Evolutionary conservation across 2,797 vertebrate genomes (phyloP).

Genomic region (Helarctos malayanus): DNA sequence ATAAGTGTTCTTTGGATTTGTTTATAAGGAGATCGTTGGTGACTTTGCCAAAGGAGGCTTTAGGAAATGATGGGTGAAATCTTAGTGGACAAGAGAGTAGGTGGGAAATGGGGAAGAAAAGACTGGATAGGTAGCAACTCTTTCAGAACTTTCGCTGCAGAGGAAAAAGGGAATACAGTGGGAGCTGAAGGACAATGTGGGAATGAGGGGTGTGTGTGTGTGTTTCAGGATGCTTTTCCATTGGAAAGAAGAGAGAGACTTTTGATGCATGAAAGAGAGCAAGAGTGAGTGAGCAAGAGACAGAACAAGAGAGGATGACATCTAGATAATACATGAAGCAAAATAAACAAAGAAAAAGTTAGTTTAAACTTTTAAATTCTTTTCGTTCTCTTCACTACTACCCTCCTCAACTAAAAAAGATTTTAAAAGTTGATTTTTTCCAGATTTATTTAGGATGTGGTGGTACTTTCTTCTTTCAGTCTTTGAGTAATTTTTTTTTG

Average conservation of each 20-base stretch:
- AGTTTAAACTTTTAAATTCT: not conserved
- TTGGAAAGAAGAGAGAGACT: not conserved
- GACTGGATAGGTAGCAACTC: not conserved
- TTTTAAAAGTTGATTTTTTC: not conserved
- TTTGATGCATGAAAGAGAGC: not conserved
- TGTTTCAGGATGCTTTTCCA: not conserved
- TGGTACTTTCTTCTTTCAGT: slow-evolving; percentile 35
- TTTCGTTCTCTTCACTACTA: not conserved
- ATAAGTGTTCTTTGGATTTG: not conserved
- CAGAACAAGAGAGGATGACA: not conserved
- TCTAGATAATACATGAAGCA: not conserved
- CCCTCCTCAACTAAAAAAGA: not conserved
- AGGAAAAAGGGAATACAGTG: not conserved
- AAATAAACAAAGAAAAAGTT: not conserved
- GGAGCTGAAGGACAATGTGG: not conserved
- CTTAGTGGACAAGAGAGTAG: not conserved
- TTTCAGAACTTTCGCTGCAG: not conserved
- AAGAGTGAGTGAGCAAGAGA: not conserved
- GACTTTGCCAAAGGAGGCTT: not conserved
- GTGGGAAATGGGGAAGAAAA: not conserved
- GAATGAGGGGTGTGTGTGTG: not conserved
- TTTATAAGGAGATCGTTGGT: not conserved
- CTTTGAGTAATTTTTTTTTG: not conserved
- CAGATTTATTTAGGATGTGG: slow-evolving; percentile 43
- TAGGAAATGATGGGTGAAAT: not conserved